Evolutionary conservation across 2,888 invertebrate genomes (phyloP).

Genomic region (Parnassius orleans): DNA sequence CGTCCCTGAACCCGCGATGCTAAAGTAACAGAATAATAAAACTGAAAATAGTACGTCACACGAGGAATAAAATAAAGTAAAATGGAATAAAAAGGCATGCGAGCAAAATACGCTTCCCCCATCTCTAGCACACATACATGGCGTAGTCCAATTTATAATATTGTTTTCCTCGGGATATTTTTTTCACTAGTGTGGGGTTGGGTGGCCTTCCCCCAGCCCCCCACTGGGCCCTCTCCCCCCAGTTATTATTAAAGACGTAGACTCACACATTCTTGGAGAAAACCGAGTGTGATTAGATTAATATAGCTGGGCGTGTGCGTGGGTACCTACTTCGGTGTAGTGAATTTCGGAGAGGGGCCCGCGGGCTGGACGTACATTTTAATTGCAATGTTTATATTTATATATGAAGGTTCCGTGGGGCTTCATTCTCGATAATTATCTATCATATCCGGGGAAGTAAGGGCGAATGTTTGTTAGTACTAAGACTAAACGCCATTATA

Average conservation of each 20-base stretch:
- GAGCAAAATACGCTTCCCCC: slow-evolving; percentile 57
- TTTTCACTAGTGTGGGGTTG: slow-evolving; percentile 69
- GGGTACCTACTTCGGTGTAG: slow-evolving; percentile 18
- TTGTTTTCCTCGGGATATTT: slow-evolving; percentile 80
- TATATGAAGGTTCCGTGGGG: background rate
- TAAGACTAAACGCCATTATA: too few species aligned
- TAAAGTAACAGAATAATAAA: slow-evolving; percentile 52
- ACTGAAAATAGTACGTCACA: slow-evolving; percentile 67
- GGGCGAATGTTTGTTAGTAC: too few species aligned
- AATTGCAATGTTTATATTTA: slow-evolving; percentile 6
- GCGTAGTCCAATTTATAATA: slow-evolving; percentile 76
- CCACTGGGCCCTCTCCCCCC: slow-evolving; percentile 48
- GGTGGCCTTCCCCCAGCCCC: slow-evolving; percentile 32
- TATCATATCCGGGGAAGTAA: background rate
- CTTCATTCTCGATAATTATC: background rate
- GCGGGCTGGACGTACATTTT: slow-evolving; percentile 14
- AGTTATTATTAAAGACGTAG: slow-evolving; percentile 81
- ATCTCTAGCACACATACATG: slow-evolving; percentile 51
- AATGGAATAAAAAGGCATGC: slow-evolving; percentile 70
- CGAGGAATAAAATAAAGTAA: slow-evolving; percentile 70
- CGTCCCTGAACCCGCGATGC: slow-evolving; percentile 27
- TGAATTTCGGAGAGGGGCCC: slow-evolving; percentile 11
- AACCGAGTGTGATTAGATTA: slow-evolving; percentile 79
- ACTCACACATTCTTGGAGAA: slow-evolving; percentile 76
- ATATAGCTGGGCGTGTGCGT: slow-evolving; percentile 50